phyloP scores from a whole-genome alignment of 2,888 invertebrate genomes.

The Eumacrocentrus americanus region DNA sequence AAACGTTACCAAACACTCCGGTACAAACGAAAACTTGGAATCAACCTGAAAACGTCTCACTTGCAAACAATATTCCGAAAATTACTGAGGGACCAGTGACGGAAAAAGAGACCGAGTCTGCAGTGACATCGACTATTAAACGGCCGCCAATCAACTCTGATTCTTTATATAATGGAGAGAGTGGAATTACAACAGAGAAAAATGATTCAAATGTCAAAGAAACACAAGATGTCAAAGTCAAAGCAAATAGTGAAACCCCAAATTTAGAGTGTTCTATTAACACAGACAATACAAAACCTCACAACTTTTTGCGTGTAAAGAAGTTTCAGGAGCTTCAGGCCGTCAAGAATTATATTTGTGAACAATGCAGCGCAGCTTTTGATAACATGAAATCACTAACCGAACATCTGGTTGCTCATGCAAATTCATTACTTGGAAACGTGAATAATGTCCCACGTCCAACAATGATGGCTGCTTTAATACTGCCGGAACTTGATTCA shows the following conservation, averaged over 20 bases:
- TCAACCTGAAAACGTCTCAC: background rate
- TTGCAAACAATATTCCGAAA: background rate
- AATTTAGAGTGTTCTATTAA: background rate
- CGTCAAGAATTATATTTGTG: constrained; percentile 35
- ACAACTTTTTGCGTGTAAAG: constrained; percentile 38
- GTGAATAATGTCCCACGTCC: background rate
- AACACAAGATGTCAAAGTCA: too few species aligned
- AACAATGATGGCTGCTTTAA: constrained; percentile 28
- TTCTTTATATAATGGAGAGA: too few species aligned
- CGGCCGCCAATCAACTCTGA: too few species aligned
- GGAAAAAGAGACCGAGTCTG: too few species aligned
- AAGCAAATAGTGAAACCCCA: too few species aligned
- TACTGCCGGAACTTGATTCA: constrained; percentile 20
- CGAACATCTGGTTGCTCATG: constrained; percentile 34
- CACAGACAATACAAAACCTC: constrained; percentile 12
- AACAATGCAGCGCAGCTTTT: constrained; percentile 38
- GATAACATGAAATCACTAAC: constrained; percentile 29
- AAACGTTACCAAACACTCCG: background rate
- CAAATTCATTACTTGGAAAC: background rate
- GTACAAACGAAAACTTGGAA: background rate
- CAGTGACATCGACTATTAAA: too few species aligned
- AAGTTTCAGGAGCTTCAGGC: constrained; percentile 36
- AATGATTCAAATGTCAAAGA: too few species aligned
- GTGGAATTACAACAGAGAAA: too few species aligned
- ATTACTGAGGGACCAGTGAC: too few species aligned